Evolutionary conservation across 1,140 invertebrate species (phyloP).

Genomic region (Ylistrum balloti): DNA sequence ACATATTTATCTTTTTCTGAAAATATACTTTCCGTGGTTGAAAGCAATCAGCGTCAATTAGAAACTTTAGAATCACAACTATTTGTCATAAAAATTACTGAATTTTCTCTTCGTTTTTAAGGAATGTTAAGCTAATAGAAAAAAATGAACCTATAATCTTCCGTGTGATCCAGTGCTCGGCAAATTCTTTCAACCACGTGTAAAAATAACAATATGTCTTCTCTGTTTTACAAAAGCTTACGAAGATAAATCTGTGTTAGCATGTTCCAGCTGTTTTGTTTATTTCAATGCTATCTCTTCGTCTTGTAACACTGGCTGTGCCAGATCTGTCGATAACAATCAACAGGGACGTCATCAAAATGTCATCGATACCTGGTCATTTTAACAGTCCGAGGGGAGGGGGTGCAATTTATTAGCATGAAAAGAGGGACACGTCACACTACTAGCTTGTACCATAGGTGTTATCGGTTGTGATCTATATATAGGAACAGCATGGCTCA

Average conservation of each 20-base stretch:
- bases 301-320: neutral
- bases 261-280: constrained; percentile 21
- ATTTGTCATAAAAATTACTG: neutral
- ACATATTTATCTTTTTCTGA: neutral
- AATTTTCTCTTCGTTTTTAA: neutral
- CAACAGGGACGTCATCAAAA: constrained; percentile 7
- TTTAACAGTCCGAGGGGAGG: neutral
- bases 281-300: neutral
- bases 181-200: constrained; percentile 33
- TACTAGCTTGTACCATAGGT: neutral
- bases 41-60: neutral
- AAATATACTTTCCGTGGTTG: neutral
- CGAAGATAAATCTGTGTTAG: constrained; percentile 15
- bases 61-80: neutral
- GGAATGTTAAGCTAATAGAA: constrained; percentile 9
- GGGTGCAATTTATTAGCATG: constrained; percentile 14
- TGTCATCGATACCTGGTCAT: constrained; percentile 2
- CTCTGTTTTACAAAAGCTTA: constrained; percentile 18
- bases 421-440: neutral
- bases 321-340: neutral
- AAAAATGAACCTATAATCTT: neutral
- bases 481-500: neutral
- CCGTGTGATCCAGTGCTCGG: neutral
- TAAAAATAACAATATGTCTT: constrained; percentile 23
- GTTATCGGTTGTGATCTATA: neutral